Evolutionary conservation across 2,888 invertebrate species (phyloP), one percentile per base, ranked within the genome.

Genomic region (Thysanoteuthis rhombus): DNA sequence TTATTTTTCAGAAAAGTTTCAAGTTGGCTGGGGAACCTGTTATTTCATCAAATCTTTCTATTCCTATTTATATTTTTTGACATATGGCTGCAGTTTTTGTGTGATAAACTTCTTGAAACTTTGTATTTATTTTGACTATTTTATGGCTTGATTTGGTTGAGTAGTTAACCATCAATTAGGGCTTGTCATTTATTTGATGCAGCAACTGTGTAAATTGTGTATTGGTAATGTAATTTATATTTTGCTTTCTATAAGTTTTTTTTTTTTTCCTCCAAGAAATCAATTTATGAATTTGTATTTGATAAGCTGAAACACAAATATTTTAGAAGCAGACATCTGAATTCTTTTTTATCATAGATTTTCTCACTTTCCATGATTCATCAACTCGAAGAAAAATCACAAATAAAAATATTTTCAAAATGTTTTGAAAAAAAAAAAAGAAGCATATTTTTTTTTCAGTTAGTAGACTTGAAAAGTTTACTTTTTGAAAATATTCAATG

Each of bases 1-100:
- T 92, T 92, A 19, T 92, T 92, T 92, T 92, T 92, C 92, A 92
- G 92, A 91, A 90, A 90, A 91, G 39, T 92, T 40, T 92, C n/a
- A 40, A n/a, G n/a, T 75, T 75, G 22, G 16, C 75, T 75, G 75
- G 75, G 36, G 75, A 75, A 36, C n/a, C 75, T 36, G 36, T 75
- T 75, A 75, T 75, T 36, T 75, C 75, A n/a, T 36, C 12, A 36
- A 75, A 36, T 75, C 75, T 75, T 75, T 75, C 36, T 75, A 75
- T 75, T 75, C 5, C 16, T 75, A 75, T 36, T 75, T 75, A n/a
- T 75, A 75, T 75, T n/a, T 12, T 75, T 75, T n/a, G 12, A 75
- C n/a, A 75, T 19, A n/a, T 75, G 75, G n/a, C 75, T 75, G 75
- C n/a, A 16, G n/a, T 75, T 75, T 75, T 75, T n/a, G n/a, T 75